Percentiles rank a stretch among this genome's conserved stretches.
phyloP scores from a whole-genome alignment of 2,888 invertebrate species.

The Ernsta delagoae region DNA sequence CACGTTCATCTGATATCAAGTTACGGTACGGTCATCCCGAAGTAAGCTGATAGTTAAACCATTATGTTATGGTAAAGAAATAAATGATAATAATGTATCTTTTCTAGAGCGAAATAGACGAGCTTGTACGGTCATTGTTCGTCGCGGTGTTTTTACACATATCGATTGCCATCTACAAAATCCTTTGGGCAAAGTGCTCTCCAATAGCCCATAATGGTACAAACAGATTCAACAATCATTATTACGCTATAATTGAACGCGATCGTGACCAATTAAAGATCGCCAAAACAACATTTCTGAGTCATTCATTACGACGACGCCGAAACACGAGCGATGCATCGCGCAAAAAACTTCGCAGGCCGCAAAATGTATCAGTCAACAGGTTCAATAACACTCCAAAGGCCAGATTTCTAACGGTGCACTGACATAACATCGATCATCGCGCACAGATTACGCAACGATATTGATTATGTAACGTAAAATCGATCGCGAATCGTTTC shows the following conservation, averaged over 20 bases:
- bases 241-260: neutral
- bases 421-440: slow-evolving; percentile 30
- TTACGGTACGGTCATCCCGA: too few species aligned
- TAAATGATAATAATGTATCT: too few species aligned
- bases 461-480: slow-evolving; percentile 33
- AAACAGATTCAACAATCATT: neutral
- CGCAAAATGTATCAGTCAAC: slow-evolving; percentile 7
- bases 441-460: slow-evolving; percentile 23
- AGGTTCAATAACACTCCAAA: slow-evolving; percentile 10
- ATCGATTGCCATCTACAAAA: neutral
- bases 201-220: neutral
- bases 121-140: too few species aligned
- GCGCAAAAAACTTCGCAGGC: slow-evolving; percentile 8
- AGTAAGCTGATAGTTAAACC: too few species aligned
- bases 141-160: too few species aligned
- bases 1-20: too few species aligned
- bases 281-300: slow-evolving; percentile 3
- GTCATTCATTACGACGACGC: neutral
- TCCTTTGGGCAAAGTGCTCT: neutral
- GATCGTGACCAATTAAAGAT: slow-evolving; percentile 1
- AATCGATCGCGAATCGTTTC: slow-evolving; percentile 39
- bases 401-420: slow-evolving; percentile 29
- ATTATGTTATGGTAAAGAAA: too few species aligned
- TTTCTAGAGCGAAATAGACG: too few species aligned
- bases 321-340: neutral